Base-by-base conservation (phyloP, 2,888 invertebrate species). In the Lapara coniferarum region DNA sequence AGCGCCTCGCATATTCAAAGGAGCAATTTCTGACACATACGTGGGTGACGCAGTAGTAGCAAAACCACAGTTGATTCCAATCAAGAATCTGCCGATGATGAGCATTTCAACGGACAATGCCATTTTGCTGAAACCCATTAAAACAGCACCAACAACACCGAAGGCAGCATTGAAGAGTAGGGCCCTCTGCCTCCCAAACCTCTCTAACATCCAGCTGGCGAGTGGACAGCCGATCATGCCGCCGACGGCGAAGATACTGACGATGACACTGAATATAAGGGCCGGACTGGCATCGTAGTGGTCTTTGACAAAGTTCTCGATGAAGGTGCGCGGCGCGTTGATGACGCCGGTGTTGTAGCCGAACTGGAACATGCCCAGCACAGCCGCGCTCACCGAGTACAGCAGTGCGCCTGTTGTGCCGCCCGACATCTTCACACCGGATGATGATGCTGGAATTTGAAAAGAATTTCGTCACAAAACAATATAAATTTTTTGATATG, bases 171-270 rank as follows among this genome's bases (percentile, higher is more conserved):
- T 96, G 69, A 95, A 82, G 71, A 96, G 84, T 71, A 96, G 89
- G 7, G 96, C 96, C 69, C 95, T 94, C 86, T 95, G 96, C 80
- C 96, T 94, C 69, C 97, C 97, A 75, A 95, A 95, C 77, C 93
- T 95, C 79, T 97, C 96, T 46, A 96, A 95, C 74, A 97, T 93
- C 92, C 95, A 95, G 66, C 96, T 97, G n/a, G 96, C 96, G 66
- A 95, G 89, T 56, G 97, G 95, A 69, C 97, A 97, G 37, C 97
- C 97, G 56, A 96, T 90, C 96, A 97, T 96, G 49, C 97, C 97
- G 25, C 97, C 97, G 63, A 97, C 94, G 66, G 97, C 96, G 85
- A 97, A 97, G 75, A 97, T 96, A 75, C 96, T 95, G 69, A 97
- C 97, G 46, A 96, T 95, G 71, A 97, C 86, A 69, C 95, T 94